A percentile compares a stretch with the other conserved stretches of the same genome.
These are phyloP conservation scores for Chloropsis cyanopogon DNA, from an alignment of 2,113 vertebrate species.

Conservation along the genomic window DNA sequence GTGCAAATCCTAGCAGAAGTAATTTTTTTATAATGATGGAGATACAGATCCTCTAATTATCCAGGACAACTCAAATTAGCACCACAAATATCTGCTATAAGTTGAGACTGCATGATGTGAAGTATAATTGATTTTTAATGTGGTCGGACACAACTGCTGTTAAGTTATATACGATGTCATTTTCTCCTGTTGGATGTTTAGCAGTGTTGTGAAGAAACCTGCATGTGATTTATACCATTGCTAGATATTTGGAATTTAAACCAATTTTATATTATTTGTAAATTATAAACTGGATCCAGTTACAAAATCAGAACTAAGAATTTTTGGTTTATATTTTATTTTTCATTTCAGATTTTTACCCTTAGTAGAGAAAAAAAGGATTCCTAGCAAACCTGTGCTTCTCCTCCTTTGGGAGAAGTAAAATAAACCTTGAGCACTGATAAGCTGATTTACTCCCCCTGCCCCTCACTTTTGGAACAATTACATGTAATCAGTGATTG, in stretches of 20 bases:
- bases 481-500: not conserved
- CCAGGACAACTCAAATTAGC: constrained; percentile 11
- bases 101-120: not conserved
- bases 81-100: not conserved
- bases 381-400: not conserved
- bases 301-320: not conserved
- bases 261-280: not conserved
- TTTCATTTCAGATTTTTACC: not conserved
- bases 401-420: not conserved
- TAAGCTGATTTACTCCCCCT: not conserved
- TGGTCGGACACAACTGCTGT: not conserved
- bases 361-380: not conserved
- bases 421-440: not conserved
- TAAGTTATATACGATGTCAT: not conserved
- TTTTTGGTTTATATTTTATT: not conserved
- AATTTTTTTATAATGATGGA: not conserved
- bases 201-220: not conserved
- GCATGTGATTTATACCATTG: not conserved
- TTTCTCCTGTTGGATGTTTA: not conserved
- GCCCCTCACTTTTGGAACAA: not conserved
- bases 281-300: not conserved
- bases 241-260: not conserved
- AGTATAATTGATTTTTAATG: constrained; percentile 9
- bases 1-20: not conserved
- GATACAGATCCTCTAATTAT: constrained; percentile 15